Evolutionary conservation across 2,113 vertebrate species (phyloP), one percentile per base, ranked within the genome.

Genomic region (Meleagris gallopavo): DNA sequence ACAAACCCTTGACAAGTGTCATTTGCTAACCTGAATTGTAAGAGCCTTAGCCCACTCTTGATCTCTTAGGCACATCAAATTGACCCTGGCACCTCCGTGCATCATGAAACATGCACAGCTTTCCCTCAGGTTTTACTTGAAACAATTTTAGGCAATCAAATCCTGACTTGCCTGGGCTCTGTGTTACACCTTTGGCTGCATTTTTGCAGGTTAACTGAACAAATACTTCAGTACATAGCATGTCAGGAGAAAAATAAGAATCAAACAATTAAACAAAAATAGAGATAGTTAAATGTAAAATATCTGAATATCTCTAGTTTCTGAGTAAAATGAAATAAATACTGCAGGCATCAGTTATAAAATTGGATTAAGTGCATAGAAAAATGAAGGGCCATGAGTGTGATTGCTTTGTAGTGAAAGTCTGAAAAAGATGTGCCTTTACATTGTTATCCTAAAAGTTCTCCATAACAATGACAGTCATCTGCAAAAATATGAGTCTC

Each of bases 381-480:
- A 65, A 29, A 83, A 54, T 38, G 62, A 89, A 85, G n/a, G 15
- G 11, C 34, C 24, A 69, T 36, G n/a, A 61, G 36, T 70, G 11
- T n/a, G 48, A 65, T 12, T 52, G 14, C 43, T 74, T 89, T 57
- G 21, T n/a, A 70, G 62, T 50, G 91, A 64, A 79, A 84, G 5
- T 75, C 45, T 70, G 84, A 82, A 80, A 76, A 61, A 38, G 67
- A 76, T 62, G 20, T 66, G 11, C 21, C 67, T 38, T 88, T 77
- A 70, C 30, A 54, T 50, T 86, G 21, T 87, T 70, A 71, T 76
- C 36, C 77, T 82, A 70, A 71, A 93, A 41, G 40, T 80, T 55
- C 57, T 89, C 58, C 71, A 93, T 84, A 91, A 85, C 50, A 83
- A 86, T 30, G 45, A 41, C 60, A 83, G 72, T 88, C 67, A 86